Conservation (phyloP, 2,113 vertebrate genomes). For the Ranitomeya variabilis region DNA sequence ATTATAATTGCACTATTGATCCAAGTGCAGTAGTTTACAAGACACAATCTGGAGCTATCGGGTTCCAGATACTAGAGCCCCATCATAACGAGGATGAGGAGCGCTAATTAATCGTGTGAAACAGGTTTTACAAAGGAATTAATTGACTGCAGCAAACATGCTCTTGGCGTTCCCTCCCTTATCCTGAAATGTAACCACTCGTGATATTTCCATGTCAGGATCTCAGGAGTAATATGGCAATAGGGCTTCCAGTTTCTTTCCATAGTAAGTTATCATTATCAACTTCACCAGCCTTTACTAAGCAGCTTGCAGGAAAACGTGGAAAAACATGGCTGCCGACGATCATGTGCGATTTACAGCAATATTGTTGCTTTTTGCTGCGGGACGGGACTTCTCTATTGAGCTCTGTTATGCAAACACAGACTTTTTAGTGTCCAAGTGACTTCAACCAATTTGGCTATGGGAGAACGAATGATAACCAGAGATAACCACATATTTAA, state of each 20-base stretch:
- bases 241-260: background rate
- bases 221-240: background rate
- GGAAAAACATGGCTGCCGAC: too few species aligned
- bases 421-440: too few species aligned
- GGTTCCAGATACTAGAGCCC: constrained; percentile 25
- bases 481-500: too few species aligned
- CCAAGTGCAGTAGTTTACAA: constrained; percentile 35
- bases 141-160: constrained; percentile 36
- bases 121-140: constrained; percentile 42
- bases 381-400: too few species aligned
- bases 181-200: background rate
- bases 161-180: constrained; percentile 13
- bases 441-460: too few species aligned
- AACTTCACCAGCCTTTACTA: background rate
- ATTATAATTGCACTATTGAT: constrained; percentile 42
- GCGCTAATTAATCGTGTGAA: constrained; percentile 27
- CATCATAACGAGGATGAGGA: background rate
- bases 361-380: too few species aligned
- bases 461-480: too few species aligned
- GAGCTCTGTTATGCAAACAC: too few species aligned
- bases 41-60: constrained; percentile 23
- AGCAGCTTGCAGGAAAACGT: too few species aligned
- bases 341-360: too few species aligned
- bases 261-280: background rate
- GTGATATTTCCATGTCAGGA: background rate